Percentiles rank a stretch among this genome's conserved stretches.
phyloP scores from a whole-genome alignment of 1,140 invertebrate species.

The Argopecten irradians region DNA sequence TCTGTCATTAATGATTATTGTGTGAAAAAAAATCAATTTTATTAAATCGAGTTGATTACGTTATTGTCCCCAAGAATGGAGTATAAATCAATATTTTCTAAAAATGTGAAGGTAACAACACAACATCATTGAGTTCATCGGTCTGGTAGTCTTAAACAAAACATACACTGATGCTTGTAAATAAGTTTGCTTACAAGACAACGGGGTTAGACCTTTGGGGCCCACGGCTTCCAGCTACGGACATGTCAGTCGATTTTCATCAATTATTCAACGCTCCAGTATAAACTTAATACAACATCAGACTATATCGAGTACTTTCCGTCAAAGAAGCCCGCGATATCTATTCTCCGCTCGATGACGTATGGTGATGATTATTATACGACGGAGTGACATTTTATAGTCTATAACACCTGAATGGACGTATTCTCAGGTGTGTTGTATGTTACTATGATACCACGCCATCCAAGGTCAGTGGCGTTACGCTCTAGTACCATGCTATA shows the following conservation, averaged over 20 bases:
- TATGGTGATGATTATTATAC: neutral
- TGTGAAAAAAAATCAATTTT: no score
- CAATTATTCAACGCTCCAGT: neutral
- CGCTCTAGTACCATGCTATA: neutral
- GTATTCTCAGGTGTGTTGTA: neutral
- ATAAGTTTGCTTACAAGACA: neutral
- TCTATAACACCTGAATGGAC: neutral
- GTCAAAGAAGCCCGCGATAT: neutral
- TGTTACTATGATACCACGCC: neutral
- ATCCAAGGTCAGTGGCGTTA: neutral
- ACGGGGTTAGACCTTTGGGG: neutral
- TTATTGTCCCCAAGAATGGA: no score
- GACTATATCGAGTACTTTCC: neutral
- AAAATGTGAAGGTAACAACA: no score
- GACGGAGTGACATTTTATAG: neutral
- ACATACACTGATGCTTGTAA: no score
- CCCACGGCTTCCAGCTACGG: neutral
- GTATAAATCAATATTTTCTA: no score
- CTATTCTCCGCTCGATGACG: neutral
- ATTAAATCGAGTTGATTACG: no score
- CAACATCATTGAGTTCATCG: no score
- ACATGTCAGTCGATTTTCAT: neutral
- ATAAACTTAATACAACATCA: neutral
- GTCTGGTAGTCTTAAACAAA: no score
- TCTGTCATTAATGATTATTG: no score